These are phyloP conservation scores for Augochlora pura DNA, from an alignment of 1,140 invertebrate genomes.

Conservation along the genomic window DNA sequence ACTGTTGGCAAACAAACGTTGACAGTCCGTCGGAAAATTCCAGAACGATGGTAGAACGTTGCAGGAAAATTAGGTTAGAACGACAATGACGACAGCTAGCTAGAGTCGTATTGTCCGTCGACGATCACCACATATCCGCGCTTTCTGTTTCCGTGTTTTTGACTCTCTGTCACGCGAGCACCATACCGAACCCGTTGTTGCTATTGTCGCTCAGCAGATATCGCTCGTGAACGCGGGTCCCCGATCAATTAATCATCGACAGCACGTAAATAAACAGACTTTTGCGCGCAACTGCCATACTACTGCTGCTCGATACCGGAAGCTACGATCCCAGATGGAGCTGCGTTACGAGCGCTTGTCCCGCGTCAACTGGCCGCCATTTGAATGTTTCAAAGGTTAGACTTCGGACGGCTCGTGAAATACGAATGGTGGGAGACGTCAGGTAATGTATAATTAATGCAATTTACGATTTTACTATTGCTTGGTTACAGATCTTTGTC, in stretches of 20 bases:
- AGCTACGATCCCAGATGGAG: slow-evolving; percentile 38
- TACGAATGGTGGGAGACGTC: too few relatives aligned
- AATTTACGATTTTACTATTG: too few relatives aligned
- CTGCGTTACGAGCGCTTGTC: not conserved
- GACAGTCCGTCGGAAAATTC: slow-evolving; percentile 46
- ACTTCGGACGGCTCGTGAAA: too few relatives aligned
- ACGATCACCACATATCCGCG: slow-evolving; percentile 8
- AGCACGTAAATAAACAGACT: slow-evolving; percentile 73
- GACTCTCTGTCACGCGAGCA: not conserved
- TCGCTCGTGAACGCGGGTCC: not conserved
- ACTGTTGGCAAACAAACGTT: slow-evolving; percentile 52
- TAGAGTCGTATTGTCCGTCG: not conserved
- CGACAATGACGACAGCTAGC: slow-evolving; percentile 40
- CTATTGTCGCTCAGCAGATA: not conserved
- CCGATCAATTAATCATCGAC: slow-evolving; percentile 52
- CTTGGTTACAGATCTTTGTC: too few relatives aligned
- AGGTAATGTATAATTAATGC: too few relatives aligned
- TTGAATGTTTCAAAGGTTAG: slow-evolving; percentile 24
- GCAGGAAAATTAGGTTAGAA: slow-evolving; percentile 54
- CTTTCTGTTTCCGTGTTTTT: not conserved
- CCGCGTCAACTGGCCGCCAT: slow-evolving; percentile 9
- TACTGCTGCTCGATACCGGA: slow-evolving; percentile 33
- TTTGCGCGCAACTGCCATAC: slow-evolving; percentile 68
- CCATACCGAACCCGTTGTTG: not conserved
- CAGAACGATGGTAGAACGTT: slow-evolving; percentile 36